phyloP scores from a whole-genome alignment of 1,140 invertebrate species.

The Holotrichia oblita region DNA sequence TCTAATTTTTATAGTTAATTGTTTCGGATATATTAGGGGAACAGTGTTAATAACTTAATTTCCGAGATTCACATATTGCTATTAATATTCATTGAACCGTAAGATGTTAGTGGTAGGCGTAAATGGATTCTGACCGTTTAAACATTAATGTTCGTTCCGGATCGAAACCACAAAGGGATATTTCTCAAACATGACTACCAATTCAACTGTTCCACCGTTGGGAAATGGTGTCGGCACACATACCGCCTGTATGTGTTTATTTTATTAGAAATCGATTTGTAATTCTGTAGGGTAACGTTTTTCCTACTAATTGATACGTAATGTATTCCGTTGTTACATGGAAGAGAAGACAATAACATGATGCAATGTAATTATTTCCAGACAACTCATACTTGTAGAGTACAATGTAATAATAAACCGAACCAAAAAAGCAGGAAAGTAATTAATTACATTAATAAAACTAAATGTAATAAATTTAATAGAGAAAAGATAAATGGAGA shows the following conservation, averaged over 20 bases:
- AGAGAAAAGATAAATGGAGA: too few relatives aligned
- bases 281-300: neutral
- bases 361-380: too few relatives aligned
- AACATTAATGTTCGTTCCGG: constrained; percentile 18
- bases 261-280: neutral
- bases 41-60: constrained; percentile 36
- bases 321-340: too few relatives aligned
- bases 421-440: too few relatives aligned
- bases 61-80: constrained; percentile 2
- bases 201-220: neutral
- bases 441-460: too few relatives aligned
- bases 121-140: constrained; percentile 16
- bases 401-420: too few relatives aligned
- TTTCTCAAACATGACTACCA: neutral
- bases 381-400: too few relatives aligned
- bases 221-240: neutral
- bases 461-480: too few relatives aligned
- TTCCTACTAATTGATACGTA: too few relatives aligned
- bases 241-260: neutral
- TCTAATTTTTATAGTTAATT: neutral
- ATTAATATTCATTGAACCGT: constrained; percentile 26
- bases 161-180: constrained; percentile 10
- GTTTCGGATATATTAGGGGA: neutral
- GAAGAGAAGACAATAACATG: too few relatives aligned
- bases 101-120: constrained; percentile 2